Evolutionary conservation across 1,140 invertebrate genomes (phyloP).

Genomic region (Fopius arisanus): DNA sequence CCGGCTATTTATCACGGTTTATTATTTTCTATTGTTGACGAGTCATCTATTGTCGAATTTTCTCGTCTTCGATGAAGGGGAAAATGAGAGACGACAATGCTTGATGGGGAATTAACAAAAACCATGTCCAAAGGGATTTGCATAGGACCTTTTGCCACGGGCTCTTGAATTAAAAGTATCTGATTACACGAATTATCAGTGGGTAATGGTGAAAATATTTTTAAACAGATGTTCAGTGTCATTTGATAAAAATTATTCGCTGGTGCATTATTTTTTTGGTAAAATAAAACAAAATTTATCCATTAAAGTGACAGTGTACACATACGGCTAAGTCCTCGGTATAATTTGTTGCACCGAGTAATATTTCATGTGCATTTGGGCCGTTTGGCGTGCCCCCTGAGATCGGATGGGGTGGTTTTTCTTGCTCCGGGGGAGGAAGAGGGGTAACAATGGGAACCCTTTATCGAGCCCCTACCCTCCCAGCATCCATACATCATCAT

Average conservation of each 20-base stretch:
- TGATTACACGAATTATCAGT: conserved; percentile 45
- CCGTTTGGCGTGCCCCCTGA: background rate
- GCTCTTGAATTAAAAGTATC: conserved; percentile 37
- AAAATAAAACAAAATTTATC: background rate
- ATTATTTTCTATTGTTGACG: conserved; percentile 64
- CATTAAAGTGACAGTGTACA: background rate
- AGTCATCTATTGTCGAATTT: conserved; percentile 48
- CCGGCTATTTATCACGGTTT: conserved; percentile 66
- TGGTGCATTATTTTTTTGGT: background rate
- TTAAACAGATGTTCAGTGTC: background rate
- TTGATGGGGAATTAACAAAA: conserved; percentile 60
- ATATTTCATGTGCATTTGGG: conserved; percentile 54
- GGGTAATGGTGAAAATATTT: background rate
- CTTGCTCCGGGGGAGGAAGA: conserved; percentile 22
- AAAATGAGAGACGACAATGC: conserved; percentile 27
- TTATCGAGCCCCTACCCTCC: conserved; percentile 61
- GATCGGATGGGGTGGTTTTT: conserved; percentile 16
- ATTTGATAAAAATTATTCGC: background rate
- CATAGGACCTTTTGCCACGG: conserved; percentile 48
- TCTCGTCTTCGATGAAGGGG: background rate
- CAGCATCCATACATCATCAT: conserved; percentile 65
- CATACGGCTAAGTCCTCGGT: conserved; percentile 8
- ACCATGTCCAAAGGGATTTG: conserved; percentile 64
- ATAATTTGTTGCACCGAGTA: conserved; percentile 54
- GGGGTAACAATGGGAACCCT: conserved; percentile 60